A percentile compares a stretch with the other conserved stretches of the same genome.
Conservation (phyloP, 2,797 vertebrate species). For the Dryobates pubescens region DNA sequence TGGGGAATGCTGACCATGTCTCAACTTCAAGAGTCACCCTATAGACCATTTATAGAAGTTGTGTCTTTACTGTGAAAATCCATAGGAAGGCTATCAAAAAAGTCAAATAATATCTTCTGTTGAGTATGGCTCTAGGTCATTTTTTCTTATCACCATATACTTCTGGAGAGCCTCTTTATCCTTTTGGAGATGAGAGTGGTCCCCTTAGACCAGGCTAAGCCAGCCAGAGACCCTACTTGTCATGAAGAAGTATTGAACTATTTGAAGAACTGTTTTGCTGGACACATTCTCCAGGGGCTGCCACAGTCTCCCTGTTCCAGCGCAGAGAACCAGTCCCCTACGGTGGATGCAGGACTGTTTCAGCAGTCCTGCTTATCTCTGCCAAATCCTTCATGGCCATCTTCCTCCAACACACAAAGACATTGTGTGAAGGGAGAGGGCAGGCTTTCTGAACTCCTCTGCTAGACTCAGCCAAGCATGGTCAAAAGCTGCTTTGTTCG, state of each 20-base stretch:
- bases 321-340: fast-evolving
- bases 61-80: background rate
- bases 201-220: background rate
- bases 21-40: background rate
- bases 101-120: background rate
- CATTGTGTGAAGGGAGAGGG: background rate
- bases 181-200: background rate
- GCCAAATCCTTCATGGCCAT: background rate
- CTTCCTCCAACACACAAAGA: background rate
- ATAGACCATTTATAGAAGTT: background rate
- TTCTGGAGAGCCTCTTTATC: background rate
- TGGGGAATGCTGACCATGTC: background rate
- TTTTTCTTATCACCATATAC: background rate
- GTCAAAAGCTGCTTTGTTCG: conserved; percentile 39
- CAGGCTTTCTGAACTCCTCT: background rate
- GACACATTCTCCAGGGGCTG: fast-evolving
- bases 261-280: background rate
- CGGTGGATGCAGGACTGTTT: background rate
- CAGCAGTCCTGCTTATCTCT: background rate
- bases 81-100: background rate
- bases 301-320: fast-evolving
- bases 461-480: background rate
- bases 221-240: background rate
- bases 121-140: background rate
- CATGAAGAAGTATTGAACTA: too few relatives aligned